Base-by-base conservation (phyloP, 1,140 invertebrate species). In the Nixonia krombeini region DNA sequence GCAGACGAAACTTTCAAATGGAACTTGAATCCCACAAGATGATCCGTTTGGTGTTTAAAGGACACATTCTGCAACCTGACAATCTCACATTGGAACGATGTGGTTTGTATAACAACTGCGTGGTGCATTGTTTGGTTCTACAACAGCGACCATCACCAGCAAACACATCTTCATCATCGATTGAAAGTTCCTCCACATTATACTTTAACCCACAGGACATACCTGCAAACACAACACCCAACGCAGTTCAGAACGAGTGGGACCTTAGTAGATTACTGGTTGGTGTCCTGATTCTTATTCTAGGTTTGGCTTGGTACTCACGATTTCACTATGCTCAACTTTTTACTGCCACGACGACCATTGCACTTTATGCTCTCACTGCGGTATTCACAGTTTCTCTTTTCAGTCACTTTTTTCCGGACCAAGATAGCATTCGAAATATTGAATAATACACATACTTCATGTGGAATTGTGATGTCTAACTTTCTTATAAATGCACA, bases 21-120 rank as follows among this genome's bases (percentile, higher is more conserved):
- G 94, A 96, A 82, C 81, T 96, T 47, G 86, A 89, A 2, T 87
- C 90, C 9, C 90, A 93, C 70, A 92, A 93, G 75, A 82, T 92
- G 23, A 91, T 97, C 15, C 89, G 93, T 12, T 85, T 97, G 37
- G 94, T 97, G 40, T 96, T 94, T 79, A 94, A 95, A 80, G 95
- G 95, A 7, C 92, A 93, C 70, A 90, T 96, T 33, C 83, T 97
- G 12, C 88, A 90, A 53, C 89, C 91, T 59, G 94, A 96, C 61
- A 87, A 83, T 42, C 87, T 89, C 56, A 95, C 93, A 5, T 82
- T 97, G 29, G 87, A 91, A 56, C 89, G 88, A 15, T 93, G 90
- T 83, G 93, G 94, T 10, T 86, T 97, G 25, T 91, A 90, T 76
- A 90, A 96, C 79, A 93, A 94, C 73, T 94, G 93, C 80, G 94